Conservation (phyloP, 2,888 invertebrate species). For the Carterocephalus palaemon region DNA sequence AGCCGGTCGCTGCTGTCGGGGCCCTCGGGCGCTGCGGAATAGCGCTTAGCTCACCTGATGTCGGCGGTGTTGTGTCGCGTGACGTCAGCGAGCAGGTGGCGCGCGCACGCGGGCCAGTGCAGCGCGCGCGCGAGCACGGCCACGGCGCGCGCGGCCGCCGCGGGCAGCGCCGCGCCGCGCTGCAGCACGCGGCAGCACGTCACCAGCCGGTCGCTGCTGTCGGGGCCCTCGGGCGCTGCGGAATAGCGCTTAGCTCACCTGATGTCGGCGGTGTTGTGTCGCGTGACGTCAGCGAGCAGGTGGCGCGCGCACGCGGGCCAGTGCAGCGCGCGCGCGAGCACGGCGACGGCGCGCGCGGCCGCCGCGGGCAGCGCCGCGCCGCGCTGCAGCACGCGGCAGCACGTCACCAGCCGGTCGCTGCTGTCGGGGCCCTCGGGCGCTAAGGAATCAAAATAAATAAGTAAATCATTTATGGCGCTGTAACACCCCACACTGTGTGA, state of each 20-base stretch:
- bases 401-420: slow-evolving; percentile 53
- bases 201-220: slow-evolving; percentile 50
- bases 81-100: slow-evolving; percentile 81
- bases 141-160: slow-evolving; percentile 77
- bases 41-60: slow-evolving; percentile 61
- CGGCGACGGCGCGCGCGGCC: slow-evolving; percentile 82
- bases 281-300: slow-evolving; percentile 83
- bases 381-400: slow-evolving; percentile 52
- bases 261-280: slow-evolving; percentile 84
- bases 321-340: slow-evolving; percentile 85
- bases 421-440: slow-evolving; percentile 48
- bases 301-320: slow-evolving; percentile 71
- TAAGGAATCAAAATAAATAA: slow-evolving; percentile 26
- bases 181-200: slow-evolving; percentile 54
- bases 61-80: slow-evolving; percentile 83
- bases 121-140: slow-evolving; percentile 87
- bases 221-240: slow-evolving; percentile 52
- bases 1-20: slow-evolving; percentile 49
- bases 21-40: slow-evolving; percentile 49
- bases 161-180: slow-evolving; percentile 67
- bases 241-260: slow-evolving; percentile 38
- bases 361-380: slow-evolving; percentile 66
- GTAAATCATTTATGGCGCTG: too few species aligned
- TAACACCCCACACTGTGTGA: too few species aligned
- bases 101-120: slow-evolving; percentile 78